phyloP scores from a whole-genome alignment of 2,888 invertebrate species.

The Yponomeuta plumbellus region DNA sequence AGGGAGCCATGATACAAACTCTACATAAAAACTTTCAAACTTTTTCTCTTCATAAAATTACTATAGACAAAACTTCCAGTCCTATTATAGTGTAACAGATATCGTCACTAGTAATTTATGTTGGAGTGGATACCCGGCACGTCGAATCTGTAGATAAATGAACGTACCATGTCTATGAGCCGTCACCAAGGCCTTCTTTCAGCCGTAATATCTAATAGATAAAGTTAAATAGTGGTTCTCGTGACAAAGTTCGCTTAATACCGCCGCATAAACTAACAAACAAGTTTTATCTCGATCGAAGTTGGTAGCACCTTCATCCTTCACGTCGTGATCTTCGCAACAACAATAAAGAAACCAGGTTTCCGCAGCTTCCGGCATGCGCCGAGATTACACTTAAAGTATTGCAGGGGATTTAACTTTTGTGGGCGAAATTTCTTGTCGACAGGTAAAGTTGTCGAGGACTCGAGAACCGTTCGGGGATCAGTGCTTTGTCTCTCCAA shows the following conservation, averaged over 20 bases:
- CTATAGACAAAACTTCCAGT: no score
- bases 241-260: slow-evolving; percentile 39
- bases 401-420: slow-evolving; percentile 18
- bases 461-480: background rate
- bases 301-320: slow-evolving; percentile 67
- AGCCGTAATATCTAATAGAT: slow-evolving; percentile 39
- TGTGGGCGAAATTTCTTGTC: slow-evolving; percentile 10
- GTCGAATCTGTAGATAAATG: no score
- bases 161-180: no score
- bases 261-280: slow-evolving; percentile 52
- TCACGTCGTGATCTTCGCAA: slow-evolving; percentile 57
- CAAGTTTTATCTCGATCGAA: slow-evolving; percentile 68
- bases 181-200: background rate
- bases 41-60: no score
- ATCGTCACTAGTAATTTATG: no score
- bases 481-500: background rate
- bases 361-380: slow-evolving; percentile 1
- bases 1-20: no score
- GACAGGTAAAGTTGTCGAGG: background rate
- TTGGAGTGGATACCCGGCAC: no score
- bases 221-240: slow-evolving; percentile 10
- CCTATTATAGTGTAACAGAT: no score
- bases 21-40: no score
- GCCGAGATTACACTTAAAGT: slow-evolving; percentile 37
- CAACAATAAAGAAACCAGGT: slow-evolving; percentile 54